Conservation (phyloP, 2,797 vertebrate genomes). For the Onychomys torridus region DNA sequence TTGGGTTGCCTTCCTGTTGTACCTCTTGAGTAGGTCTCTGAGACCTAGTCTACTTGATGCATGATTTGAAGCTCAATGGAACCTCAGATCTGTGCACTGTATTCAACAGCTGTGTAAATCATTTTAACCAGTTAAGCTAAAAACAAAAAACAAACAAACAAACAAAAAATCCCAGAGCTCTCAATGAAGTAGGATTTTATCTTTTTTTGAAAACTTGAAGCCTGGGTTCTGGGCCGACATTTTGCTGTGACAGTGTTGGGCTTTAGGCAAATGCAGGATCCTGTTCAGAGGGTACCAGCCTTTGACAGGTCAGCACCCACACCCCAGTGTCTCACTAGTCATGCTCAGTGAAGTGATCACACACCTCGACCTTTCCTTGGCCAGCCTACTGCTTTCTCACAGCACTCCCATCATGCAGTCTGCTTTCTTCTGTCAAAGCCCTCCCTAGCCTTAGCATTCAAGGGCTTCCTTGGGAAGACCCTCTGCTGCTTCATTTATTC, state of each 20-base stretch:
- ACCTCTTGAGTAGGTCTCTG: not conserved
- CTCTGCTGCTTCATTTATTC: not conserved
- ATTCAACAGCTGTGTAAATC: not conserved
- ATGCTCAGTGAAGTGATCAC: accelerated
- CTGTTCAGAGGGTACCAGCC: no score
- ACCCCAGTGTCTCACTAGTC: accelerated
- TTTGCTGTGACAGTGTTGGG: not conserved
- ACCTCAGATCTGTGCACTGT: not conserved
- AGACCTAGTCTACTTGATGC: not conserved
- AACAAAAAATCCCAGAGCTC: not conserved
- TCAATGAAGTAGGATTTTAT: not conserved
- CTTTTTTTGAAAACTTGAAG: not conserved
- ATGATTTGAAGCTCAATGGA: not conserved
- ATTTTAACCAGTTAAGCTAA: not conserved
- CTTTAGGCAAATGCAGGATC: not conserved
- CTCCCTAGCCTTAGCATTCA: not conserved
- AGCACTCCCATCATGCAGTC: accelerated
- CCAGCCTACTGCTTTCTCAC: accelerated
- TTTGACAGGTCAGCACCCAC: not conserved
- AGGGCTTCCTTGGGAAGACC: not conserved
- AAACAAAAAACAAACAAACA: not conserved
- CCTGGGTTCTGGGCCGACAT: not conserved
- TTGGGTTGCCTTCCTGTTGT: not conserved
- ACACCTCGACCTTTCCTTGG: no score
- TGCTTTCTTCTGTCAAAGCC: not conserved